Evolutionary conservation across 2,888 invertebrate species (phyloP).

Genomic region (Nomada fucata): DNA sequence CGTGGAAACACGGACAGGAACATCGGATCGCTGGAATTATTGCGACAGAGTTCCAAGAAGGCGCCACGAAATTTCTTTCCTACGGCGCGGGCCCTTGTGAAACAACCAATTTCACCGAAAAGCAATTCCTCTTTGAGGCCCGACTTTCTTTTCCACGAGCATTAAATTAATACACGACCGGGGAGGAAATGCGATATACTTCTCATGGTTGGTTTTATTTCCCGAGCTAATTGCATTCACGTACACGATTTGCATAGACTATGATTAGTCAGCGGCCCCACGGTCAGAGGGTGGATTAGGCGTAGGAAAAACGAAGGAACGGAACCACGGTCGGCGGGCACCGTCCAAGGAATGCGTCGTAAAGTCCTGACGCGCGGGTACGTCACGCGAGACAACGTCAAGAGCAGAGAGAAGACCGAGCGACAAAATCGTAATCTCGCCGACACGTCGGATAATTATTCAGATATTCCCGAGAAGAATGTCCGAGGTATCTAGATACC

Average conservation of each 20-base stretch:
- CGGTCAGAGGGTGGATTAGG: neutral
- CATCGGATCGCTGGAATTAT: constrained; percentile 64
- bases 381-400: constrained; percentile 61
- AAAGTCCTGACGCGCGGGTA: constrained; percentile 55
- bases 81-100: constrained; percentile 9
- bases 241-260: too few species aligned
- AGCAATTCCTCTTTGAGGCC: neutral
- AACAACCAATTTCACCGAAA: constrained; percentile 13
- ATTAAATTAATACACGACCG: neutral
- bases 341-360: constrained; percentile 60
- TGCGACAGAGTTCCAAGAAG: constrained; percentile 60
- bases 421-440: constrained; percentile 79
- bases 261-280: too few species aligned
- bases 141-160: too few species aligned
- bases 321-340: neutral
- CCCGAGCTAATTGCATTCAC: too few species aligned
- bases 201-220: too few species aligned
- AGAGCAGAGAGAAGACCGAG: constrained; percentile 44
- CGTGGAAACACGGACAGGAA: constrained; percentile 60
- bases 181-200: too few species aligned
- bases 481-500: constrained; percentile 81
- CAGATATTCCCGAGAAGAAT: constrained; percentile 80
- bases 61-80: constrained; percentile 46
- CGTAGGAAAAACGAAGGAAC: constrained; percentile 16
- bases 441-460: constrained; percentile 81